A percentile compares a stretch with the other conserved stretches of the same genome.
Conservation (phyloP, 2,113 vertebrate genomes). For the Mugil cephalus region DNA sequence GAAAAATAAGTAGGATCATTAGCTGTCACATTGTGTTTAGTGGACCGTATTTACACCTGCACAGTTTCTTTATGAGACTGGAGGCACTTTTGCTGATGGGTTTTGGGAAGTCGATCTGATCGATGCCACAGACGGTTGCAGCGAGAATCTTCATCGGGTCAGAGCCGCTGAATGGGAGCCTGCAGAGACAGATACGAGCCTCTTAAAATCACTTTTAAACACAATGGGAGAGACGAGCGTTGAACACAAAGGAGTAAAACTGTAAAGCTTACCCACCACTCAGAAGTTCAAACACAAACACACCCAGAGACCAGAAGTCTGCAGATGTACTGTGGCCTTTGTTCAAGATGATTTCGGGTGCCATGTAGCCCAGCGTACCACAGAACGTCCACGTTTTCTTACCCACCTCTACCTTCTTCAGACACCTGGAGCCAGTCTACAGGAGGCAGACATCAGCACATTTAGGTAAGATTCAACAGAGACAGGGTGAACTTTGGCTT, state of each 20-base stretch:
- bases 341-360: slow-evolving; percentile 83
- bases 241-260: neutral
- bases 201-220: neutral
- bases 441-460: slow-evolving; percentile 5
- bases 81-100: slow-evolving; percentile 77
- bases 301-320: slow-evolving; percentile 84
- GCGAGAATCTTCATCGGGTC: slow-evolving; percentile 78
- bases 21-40: slow-evolving; percentile 12
- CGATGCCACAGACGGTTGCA: slow-evolving; percentile 78
- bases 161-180: slow-evolving; percentile 78
- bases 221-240: neutral
- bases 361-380: slow-evolving; percentile 82
- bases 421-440: slow-evolving; percentile 82
- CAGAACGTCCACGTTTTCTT: slow-evolving; percentile 86
- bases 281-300: slow-evolving; percentile 85
- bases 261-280: slow-evolving; percentile 75
- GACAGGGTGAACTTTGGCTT: neutral
- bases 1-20: neutral
- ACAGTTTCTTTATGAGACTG: slow-evolving; percentile 83
- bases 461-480: neutral
- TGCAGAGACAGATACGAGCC: slow-evolving; percentile 45
- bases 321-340: slow-evolving; percentile 76
- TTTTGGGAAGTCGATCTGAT: slow-evolving; percentile 82
- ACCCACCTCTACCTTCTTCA: slow-evolving; percentile 78
- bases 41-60: slow-evolving; percentile 74